Base-by-base conservation (phyloP, 2,888 invertebrate genomes). In the Mythimna lalbum region DNA sequence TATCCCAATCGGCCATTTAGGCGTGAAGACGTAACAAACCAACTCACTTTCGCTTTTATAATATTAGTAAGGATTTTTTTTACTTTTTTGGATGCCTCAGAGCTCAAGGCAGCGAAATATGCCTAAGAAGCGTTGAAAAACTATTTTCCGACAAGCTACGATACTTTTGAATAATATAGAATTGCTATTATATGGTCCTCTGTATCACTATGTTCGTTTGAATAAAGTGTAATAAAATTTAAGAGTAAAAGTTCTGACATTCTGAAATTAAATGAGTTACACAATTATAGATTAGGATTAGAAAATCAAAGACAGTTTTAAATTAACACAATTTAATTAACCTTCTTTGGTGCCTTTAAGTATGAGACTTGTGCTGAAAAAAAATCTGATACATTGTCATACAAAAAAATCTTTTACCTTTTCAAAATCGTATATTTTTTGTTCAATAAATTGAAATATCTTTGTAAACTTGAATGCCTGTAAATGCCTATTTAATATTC, bases 281-380 rank as follows among this genome's bases (percentile, higher is more conserved):
- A 23, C 5, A 21, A 52, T 52, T 21, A 23, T 19, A 17, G 14
- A 31, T 36, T 36, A 23, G 19, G 7, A 4, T 10, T 23, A 14
- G 14, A 66, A 36, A 23, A 65, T n/a, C 9, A 49, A 49, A n/a
- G 47, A 49, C n/a, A 49, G 17, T 43, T 49, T n/a, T n/a, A 49
- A 49, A 49, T n/a, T 2, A 49, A 49, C 19, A 49, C 2, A 9
- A 43, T 6, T 23, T 10, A 43, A 21, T 17, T 0, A 27, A 33
- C 10, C 5, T 12, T 33, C 3, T 21, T 23, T 21, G 36, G 49
- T 50, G 49, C 59, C 21, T 50, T 50, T 12, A 50, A 70, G 66
- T 5, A 9, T 21, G 6, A 31, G 7, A 31, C 19, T 36, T 66
- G 39, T 21, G 17, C 27, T 21, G 19, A 7, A 43, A 43, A 17